Base-by-base conservation (phyloP, 2,113 vertebrate species). In the Sinosuthora webbiana region DNA sequence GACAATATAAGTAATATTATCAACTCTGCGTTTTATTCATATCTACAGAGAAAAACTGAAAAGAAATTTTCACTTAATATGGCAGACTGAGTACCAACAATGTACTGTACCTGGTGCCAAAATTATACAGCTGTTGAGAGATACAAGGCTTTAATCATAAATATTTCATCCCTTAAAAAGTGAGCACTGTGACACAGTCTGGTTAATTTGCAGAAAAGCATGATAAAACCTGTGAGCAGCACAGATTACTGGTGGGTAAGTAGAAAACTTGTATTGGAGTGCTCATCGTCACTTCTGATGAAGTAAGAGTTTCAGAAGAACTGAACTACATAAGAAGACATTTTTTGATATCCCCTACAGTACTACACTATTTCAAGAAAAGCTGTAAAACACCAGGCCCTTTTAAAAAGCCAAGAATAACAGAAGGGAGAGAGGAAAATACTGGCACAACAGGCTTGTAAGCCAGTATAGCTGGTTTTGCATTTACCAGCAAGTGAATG, bases 291-390 rank as follows among this genome's bases (percentile, higher is more conserved):
- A 93, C 33, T 45, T 94, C 60, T 94, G 60, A 80, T 74, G 24
- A 94, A 92, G 53, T 37, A 94, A 93, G 62, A 95, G 13, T 93
- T 91, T 96, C 83, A 93, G 52, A 96, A 94, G 49, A 94, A 84
- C 42, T 80, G 50, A 73, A 39, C 74, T 67, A 33, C 9, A 3
- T 15, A 44, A 86, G 73, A 84, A 83, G 67, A 81, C 27, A 56
- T 45, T 76, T 45, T 82, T 75, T 27, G 24, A 67, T 68, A 86
- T 35, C 15, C 28, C 9, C 13, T 47, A 10, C 9, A 82, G 84
- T 24, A 25, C 15, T 88, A 60, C 13, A 33, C 11, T 86, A 42
- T 57, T 77, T 73, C 37, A 87, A 63, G 28, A 71, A 67, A 76
- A 89, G 15, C 9, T 82, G 20, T 49, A 71, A 81, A 87, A 87